A percentile compares a stretch with the other conserved stretches of the same genome.
phyloP scores from a whole-genome alignment of 92 coral and sea anemone genomes.

The Virgularia gustaviana region DNA sequence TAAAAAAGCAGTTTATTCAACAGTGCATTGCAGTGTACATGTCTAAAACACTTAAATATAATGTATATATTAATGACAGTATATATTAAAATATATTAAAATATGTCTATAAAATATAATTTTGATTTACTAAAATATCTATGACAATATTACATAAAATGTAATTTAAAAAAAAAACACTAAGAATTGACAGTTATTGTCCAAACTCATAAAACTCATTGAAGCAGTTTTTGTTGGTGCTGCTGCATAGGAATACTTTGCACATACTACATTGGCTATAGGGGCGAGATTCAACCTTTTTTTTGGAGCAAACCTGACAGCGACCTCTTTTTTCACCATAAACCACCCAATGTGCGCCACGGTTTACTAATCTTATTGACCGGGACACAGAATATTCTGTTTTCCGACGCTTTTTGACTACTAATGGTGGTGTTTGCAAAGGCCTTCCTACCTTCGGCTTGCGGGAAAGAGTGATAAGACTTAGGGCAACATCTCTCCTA shows the following conservation, averaged over 20 bases:
- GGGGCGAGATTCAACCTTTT: conserved; percentile 51
- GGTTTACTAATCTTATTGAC: conserved; percentile 45
- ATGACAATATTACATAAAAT: background rate
- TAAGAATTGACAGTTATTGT: background rate
- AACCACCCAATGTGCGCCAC: conserved; percentile 52
- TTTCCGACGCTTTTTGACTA: conserved; percentile 41
- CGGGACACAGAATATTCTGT: conserved; percentile 13
- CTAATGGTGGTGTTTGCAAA: conserved; percentile 27
- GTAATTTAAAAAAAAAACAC: background rate
- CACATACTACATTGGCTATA: conserved; percentile 38
- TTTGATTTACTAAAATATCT: too few species aligned
- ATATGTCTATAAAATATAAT: background rate
- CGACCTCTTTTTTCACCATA: conserved; percentile 51
- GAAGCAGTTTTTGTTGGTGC: conserved; percentile 36
- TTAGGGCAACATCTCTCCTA: conserved; percentile 46
- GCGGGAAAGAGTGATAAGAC: conserved; percentile 43
- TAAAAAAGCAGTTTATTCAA: background rate
- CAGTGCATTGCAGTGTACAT: conserved; percentile 5
- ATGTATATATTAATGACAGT: background rate
- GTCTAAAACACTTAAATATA: conserved; percentile 11
- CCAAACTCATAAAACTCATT: conserved; percentile 35
- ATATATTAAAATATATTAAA: background rate
- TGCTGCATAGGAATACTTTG: conserved; percentile 50
- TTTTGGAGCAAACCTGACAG: conserved; percentile 44
- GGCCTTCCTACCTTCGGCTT: conserved; percentile 53